Base-by-base conservation (phyloP, 2,888 invertebrate species). In the Parascotia fuliginaria region DNA sequence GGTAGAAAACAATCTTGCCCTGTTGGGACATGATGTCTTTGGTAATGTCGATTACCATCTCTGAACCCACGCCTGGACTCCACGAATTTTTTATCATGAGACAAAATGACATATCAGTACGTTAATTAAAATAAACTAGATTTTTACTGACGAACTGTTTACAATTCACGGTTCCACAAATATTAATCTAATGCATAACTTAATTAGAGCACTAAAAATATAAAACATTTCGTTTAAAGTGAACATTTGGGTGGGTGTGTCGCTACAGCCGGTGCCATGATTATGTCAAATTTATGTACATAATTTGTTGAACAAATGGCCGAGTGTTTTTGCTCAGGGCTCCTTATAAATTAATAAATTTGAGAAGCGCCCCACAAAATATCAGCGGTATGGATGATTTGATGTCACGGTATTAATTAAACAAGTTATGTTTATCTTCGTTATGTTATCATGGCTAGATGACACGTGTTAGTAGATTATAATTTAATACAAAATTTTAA, bases 261-360 rank as follows among this genome's bases (percentile, higher is more conserved):
- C 67, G 56, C 64, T 45, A 56, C 74, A 69, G 72, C 72, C 67
- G 56, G 68, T 53, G 60, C 64, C 52, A 61, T 60, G 71, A 78
- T 77, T 71, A 73, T 70, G 71, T 71, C 65, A 68, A 79, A 79
- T 75, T 79, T 77, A 79, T 79, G 75, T 77, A 74, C 77, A 79
- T 77, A 79, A 79, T 75, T 79, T 74, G 71, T 66, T 60, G 42
- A 67, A 63, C 68, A 70, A 70, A 70, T 63, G 69, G 63, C 56
- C 55, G 57, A 45, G 53, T 68, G 70, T 74, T 77, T 76, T 75
- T 76, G 68, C 62, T 46, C 48, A 33, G 27, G 47, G 70, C 53
- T 52, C 57, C 56, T 65, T 62, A 52, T 67, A 70, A n/a, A 70
- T 78, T 73, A 77, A 75, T 69, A 62, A 49, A 69, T 69, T 62